phyloP scores from a whole-genome alignment of 2,888 invertebrate species.

The Anticlea derivata region DNA sequence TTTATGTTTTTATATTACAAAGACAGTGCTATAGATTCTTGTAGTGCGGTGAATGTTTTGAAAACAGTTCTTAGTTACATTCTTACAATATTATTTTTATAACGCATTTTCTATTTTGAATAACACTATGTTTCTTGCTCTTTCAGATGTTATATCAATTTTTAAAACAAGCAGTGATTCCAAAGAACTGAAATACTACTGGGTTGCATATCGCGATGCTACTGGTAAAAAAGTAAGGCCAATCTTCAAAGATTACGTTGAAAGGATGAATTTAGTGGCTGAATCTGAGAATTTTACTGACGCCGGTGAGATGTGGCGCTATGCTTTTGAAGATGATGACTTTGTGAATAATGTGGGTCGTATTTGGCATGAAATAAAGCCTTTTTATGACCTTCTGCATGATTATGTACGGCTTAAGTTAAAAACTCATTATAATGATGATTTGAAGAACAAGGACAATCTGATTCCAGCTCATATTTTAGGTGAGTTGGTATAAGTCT shows the following conservation, averaged over 20 bases:
- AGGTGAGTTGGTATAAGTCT: slow-evolving; percentile 67
- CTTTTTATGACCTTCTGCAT: slow-evolving; percentile 86
- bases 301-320: slow-evolving; percentile 77
- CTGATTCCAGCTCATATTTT: slow-evolving; percentile 88
- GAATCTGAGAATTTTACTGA: slow-evolving; percentile 76
- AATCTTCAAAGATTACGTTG: slow-evolving; percentile 84
- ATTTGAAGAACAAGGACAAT: slow-evolving; percentile 68
- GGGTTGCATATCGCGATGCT: slow-evolving; percentile 86
- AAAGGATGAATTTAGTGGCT: slow-evolving; percentile 85
- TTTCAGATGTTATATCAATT: slow-evolving; percentile 66
- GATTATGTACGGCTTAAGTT: slow-evolving; percentile 85
- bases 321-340: slow-evolving; percentile 69
- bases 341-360: slow-evolving; percentile 69
- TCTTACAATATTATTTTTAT: too few species aligned
- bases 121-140: neutral
- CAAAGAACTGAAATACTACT: slow-evolving; percentile 85
- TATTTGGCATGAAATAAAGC: slow-evolving; percentile 85
- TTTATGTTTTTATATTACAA: neutral
- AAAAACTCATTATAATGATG: slow-evolving; percentile 72
- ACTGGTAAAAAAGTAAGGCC: slow-evolving; percentile 85
- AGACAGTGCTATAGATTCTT: neutral
- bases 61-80: slow-evolving; percentile 2
- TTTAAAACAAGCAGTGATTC: slow-evolving; percentile 82
- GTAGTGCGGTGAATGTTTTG: slow-evolving; percentile 3
- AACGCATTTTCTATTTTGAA: too few species aligned